Evolutionary conservation across 2,888 invertebrate species (phyloP), one percentile per base, ranked within the genome.

Genomic region (Drosophila paranaensis): DNA sequence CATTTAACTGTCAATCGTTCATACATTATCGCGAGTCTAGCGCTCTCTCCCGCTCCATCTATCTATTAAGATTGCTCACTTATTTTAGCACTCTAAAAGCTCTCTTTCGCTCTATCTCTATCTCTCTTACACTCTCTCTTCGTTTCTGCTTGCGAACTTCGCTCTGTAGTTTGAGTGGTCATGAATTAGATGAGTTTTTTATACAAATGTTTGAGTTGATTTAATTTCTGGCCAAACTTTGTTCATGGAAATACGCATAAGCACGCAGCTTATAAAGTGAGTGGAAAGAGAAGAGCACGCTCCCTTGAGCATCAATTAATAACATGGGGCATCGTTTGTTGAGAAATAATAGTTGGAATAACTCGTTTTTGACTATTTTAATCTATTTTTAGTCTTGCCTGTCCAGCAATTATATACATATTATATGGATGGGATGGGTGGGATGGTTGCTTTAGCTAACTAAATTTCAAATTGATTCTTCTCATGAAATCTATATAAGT

Each of bases 211-310:
- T 30, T 30, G 30, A 30, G 30, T 30, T 30, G 60, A 50, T 74
- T 71, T 54, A n/a, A 16, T 13, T 75, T 70, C 63, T 61, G 69
- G 58, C 69, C 74, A 69, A 74, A 51, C 25, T 50, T n/a, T 14
- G 6, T 13, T 40, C 50, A 42, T 46, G 33, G 14, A 2, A 20
- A 10, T n/a, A 2, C 20, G 8, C 30, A 33, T 8, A 33, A 16
- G n/a, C 1, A 16, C 4, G 30, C 27, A 14, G 8, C 35, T 35
- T 20, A 20, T n/a, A n/a, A 16, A 16, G 6, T 11, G 33, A 60
- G 33, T 11, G 27, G 4, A n/a, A 57, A 27, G 20, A n/a, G 6
- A 6, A 20, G 11, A 2, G 9, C 11, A 16, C 33, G 20, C 20
- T 20, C 20, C 8, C 33, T 8, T 2, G 37, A 42, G 53, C 27